A percentile compares a stretch with the other conserved stretches of the same genome.
phyloP scores from a whole-genome alignment of 2,888 invertebrate species.

The Sesia bembeciformis region DNA sequence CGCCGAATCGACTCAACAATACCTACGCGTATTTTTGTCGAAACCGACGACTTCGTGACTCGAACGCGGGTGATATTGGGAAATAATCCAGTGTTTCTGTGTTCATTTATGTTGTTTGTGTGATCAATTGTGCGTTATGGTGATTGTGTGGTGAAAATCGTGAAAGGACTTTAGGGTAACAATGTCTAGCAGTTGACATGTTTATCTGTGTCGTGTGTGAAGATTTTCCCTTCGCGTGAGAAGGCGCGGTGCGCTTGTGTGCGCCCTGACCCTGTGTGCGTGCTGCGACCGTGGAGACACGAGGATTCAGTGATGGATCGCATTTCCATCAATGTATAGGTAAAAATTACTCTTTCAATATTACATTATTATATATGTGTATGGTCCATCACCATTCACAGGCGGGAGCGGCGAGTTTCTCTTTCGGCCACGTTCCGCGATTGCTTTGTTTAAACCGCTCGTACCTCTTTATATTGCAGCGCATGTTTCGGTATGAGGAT shows the following conservation, averaged over 20 bases:
- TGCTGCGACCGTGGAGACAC: slow-evolving; percentile 49
- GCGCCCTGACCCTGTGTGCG: slow-evolving; percentile 33
- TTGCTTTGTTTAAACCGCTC: slow-evolving; percentile 40
- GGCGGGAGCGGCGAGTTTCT: slow-evolving; percentile 18
- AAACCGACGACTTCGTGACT: slow-evolving; percentile 64
- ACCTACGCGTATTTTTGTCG: slow-evolving; percentile 69
- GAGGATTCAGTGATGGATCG: slow-evolving; percentile 71
- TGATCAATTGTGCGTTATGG: slow-evolving; percentile 56
- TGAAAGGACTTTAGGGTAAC: slow-evolving; percentile 68
- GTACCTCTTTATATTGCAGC: slow-evolving; percentile 25
- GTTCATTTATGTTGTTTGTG: slow-evolving; percentile 59
- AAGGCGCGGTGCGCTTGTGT: slow-evolving; percentile 64
- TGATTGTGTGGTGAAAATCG: slow-evolving; percentile 65
- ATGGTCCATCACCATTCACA: slow-evolving; percentile 26
- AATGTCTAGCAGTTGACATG: slow-evolving; percentile 74
- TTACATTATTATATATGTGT: neutral
- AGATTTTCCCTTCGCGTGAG: slow-evolving; percentile 75
- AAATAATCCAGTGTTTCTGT: slow-evolving; percentile 64
- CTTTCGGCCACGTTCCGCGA: slow-evolving; percentile 18
- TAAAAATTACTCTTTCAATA: slow-evolving; percentile 40
- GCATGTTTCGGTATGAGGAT: slow-evolving; percentile 32
- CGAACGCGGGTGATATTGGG: slow-evolving; percentile 66
- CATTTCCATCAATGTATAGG: slow-evolving; percentile 70
- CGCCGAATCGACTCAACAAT: slow-evolving; percentile 62
- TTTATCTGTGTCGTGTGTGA: slow-evolving; percentile 75